Percentiles rank a stretch among this genome's conserved stretches.
phyloP scores from a whole-genome alignment of 2,113 vertebrate genomes.

The Misgurnus anguillicaudatus region DNA sequence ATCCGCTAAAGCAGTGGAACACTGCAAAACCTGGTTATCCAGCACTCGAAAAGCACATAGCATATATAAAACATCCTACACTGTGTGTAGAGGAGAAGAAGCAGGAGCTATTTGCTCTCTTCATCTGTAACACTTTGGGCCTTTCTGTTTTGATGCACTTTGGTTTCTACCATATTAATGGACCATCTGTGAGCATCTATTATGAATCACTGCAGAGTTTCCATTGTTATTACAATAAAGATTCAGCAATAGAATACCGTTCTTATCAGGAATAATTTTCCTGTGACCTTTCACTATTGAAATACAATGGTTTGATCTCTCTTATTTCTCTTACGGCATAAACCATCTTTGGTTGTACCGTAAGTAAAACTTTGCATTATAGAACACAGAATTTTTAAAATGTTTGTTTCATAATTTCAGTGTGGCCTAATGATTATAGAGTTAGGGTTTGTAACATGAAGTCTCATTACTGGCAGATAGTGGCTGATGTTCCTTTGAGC shows the following conservation, averaged over 20 bases:
- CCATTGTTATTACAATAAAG: not conserved
- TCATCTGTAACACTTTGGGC: constrained; percentile 4
- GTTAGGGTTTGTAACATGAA: no score
- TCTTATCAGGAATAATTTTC: not conserved
- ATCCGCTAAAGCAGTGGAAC: constrained; percentile 24
- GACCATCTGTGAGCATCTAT: constrained; percentile 28
- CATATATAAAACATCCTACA: constrained; percentile 16
- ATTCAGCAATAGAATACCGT: not conserved
- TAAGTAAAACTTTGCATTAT: no score
- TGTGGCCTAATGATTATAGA: no score
- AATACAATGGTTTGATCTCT: no score
- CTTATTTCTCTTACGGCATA: no score
- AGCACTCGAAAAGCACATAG: constrained; percentile 3
- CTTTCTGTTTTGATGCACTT: constrained; percentile 22
- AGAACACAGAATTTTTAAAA: no score
- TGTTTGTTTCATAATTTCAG: no score
- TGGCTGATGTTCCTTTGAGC: no score
- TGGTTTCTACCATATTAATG: constrained; percentile 9
- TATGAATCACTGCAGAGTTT: not conserved
- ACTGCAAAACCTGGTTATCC: not conserved
- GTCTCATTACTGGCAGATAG: no score
- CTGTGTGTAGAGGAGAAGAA: not conserved
- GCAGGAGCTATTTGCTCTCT: not conserved
- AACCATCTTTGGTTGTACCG: no score
- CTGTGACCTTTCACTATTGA: no score